These are phyloP conservation scores for Clarias laeviceps DNA, from an alignment of 2,797 vertebrate species.

Conservation along the genomic window DNA sequence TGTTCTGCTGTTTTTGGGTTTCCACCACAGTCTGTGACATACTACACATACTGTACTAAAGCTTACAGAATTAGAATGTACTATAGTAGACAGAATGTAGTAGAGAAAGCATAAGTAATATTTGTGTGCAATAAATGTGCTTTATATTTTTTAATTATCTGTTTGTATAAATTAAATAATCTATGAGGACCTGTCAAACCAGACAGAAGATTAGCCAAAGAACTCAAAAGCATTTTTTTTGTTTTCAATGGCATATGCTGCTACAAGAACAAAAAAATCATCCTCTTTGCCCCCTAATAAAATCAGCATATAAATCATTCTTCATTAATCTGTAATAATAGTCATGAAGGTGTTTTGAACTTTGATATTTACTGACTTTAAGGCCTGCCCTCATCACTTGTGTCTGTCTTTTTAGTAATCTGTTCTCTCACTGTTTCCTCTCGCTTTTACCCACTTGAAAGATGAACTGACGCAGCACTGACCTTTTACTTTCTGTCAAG, in stretches of 20 bases:
- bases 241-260: neutral
- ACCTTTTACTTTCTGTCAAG: neutral
- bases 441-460: neutral
- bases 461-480: neutral
- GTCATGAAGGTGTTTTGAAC: neutral
- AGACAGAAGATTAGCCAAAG: neutral
- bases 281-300: neutral
- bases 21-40: neutral
- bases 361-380: neutral
- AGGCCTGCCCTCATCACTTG: neutral
- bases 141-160: neutral
- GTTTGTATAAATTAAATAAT: neutral
- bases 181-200: too few species aligned
- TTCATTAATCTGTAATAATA: neutral
- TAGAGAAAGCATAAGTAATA: neutral
- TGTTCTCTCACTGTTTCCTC: neutral
- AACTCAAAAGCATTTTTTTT: neutral
- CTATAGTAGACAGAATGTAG: neutral
- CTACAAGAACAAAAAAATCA: neutral
- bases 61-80: neutral
- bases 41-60: neutral
- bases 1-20: neutral
- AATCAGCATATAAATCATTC: neutral
- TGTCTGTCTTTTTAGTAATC: neutral
- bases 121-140: neutral